Percentiles rank a stretch among this genome's conserved stretches.
phyloP scores from a whole-genome alignment of 2,888 invertebrate species.

The Eulithis prunata region DNA sequence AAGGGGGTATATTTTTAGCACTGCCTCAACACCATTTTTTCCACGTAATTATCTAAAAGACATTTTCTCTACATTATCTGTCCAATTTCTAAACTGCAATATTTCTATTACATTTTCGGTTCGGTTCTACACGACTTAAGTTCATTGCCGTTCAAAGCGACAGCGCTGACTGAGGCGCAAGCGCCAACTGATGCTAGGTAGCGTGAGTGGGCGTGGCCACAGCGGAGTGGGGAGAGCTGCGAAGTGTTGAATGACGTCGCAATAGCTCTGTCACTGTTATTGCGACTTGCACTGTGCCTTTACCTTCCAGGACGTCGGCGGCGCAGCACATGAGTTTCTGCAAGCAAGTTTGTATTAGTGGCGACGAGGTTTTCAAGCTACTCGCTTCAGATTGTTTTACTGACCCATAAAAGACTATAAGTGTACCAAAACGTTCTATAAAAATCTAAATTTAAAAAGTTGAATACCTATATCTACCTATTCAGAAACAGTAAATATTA shows the following conservation, averaged over 20 bases:
- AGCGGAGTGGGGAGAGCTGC: slow-evolving; percentile 46
- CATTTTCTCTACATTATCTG: too few relatives aligned
- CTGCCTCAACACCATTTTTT: too few relatives aligned
- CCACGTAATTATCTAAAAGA: too few relatives aligned
- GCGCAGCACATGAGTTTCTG: slow-evolving; percentile 96
- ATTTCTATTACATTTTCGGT: slow-evolving; percentile 5
- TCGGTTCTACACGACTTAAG: neutral
- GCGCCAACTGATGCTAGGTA: slow-evolving; percentile 75
- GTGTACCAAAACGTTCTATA: too few relatives aligned
- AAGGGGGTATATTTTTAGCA: too few relatives aligned
- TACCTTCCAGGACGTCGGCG: slow-evolving; percentile 96
- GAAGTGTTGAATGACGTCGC: slow-evolving; percentile 77
- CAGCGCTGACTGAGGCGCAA: slow-evolving; percentile 71
- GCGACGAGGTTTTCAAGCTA: neutral
- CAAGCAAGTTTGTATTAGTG: slow-evolving; percentile 3
- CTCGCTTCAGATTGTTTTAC: too few relatives aligned
- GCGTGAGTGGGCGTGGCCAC: slow-evolving; percentile 49
- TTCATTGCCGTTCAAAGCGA: slow-evolving; percentile 52
- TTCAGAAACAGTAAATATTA: too few relatives aligned
- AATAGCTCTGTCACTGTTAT: slow-evolving; percentile 94
- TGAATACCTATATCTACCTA: too few relatives aligned
- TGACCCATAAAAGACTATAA: too few relatives aligned
- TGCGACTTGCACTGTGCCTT: slow-evolving; percentile 93
- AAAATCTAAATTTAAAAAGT: too few relatives aligned
- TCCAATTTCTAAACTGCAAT: too few relatives aligned